phyloP scores from a whole-genome alignment of 2,113 vertebrate species.

The Columbina picui region DNA sequence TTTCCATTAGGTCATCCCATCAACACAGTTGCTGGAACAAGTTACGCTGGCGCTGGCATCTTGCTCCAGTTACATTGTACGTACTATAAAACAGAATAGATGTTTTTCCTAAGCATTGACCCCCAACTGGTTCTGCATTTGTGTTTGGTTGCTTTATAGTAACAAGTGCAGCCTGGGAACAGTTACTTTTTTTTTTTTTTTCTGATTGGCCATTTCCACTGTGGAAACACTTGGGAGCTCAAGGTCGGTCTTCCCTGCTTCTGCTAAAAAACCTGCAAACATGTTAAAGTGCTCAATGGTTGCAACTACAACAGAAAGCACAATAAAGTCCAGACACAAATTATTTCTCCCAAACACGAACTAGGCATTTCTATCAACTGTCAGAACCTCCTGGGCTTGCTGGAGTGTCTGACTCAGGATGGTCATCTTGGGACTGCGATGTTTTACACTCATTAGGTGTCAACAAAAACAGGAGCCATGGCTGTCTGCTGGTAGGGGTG shows the following conservation, averaged over 20 bases:
- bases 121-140: neutral
- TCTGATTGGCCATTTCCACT: neutral
- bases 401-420: neutral
- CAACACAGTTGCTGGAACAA: neutral
- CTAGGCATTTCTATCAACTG: neutral
- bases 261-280: neutral
- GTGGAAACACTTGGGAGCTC: neutral
- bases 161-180: neutral
- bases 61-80: neutral
- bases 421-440: neutral
- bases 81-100: neutral
- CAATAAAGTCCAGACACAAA: neutral
- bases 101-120: neutral
- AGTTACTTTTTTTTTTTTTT: neutral
- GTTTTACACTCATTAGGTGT: accelerated
- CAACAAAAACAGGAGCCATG: neutral
- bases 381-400: neutral
- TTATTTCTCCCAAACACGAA: neutral
- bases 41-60: accelerated
- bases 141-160: neutral
- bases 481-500: neutral
- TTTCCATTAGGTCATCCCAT: neutral
- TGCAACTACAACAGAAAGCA: neutral
- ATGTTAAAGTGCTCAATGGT: accelerated
- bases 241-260: neutral